Evolutionary conservation across 2,888 invertebrate species (phyloP), one percentile per base, ranked within the genome.

Genomic region (Hylaea fasciaria): DNA sequence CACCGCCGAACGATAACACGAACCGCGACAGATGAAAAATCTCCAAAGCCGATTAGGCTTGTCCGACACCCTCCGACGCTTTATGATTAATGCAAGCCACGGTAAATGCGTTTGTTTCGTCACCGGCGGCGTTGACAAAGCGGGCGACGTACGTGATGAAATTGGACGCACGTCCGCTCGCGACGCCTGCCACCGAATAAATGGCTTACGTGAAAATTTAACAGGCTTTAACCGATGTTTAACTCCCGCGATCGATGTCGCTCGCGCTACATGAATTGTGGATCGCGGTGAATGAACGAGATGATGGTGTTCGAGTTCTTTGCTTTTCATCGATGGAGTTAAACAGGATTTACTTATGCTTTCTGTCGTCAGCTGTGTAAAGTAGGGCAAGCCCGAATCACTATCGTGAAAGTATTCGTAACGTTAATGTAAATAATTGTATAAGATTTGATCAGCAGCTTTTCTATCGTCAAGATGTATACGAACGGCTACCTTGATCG

Each of bases 61-160:
- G 62, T 62, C 49, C 69, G 69, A 71, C 62, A 64, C 67, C 67
- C 62, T 71, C 51, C 29, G 52, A 56, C 47, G 61, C 56, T 56
- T 52, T 62, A 77, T 72, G 74, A 74, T 72, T 73, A 74, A 77
- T 77, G 74, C 74, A 69, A 68, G 64, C 69, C 73, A 68, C 74
- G 69, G 69, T 71, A 70, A 73, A 77, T 71, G 73, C 73, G 74
- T 72, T 76, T 74, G 70, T 74, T 75, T 73, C 73, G 63, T 64
- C 59, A 64, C 59, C 64, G 48, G 66, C 67, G 50, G 68, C 74
- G 72, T 76, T 74, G 74, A 76, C 71, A 71, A 73, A 77, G 69
- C 73, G 52, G 63, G 43, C 52, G 46, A 50, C 67, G 67, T 71
- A 73, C 68, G 73, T 72, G 70, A 76, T 68, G 68, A 71, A 74